Evolutionary conservation across 2,888 invertebrate species (phyloP).

Genomic region (Hirtodrosophila histrioides): DNA sequence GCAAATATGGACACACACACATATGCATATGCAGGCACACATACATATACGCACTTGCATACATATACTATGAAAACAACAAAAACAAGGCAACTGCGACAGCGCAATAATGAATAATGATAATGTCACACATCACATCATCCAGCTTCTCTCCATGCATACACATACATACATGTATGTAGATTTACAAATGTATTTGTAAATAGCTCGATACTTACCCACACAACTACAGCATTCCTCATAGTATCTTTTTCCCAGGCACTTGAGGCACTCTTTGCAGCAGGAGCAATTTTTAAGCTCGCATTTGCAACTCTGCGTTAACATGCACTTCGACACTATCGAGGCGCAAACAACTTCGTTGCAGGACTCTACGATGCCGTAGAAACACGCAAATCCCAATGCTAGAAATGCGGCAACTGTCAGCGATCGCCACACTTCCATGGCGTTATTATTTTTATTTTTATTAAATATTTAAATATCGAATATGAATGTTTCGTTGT

Average conservation of each 20-base stretch:
- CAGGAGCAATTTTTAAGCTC: constrained; percentile 96
- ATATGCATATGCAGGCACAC: constrained; percentile 11
- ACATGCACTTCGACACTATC: constrained; percentile 97
- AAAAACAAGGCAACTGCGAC: constrained; percentile 45
- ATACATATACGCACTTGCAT: constrained; percentile 16
- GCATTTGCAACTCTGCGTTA: constrained; percentile 98
- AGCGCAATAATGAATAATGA: constrained; percentile 53
- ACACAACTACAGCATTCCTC: constrained; percentile 98
- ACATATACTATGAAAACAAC: constrained; percentile 32
- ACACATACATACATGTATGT: constrained; percentile 14
- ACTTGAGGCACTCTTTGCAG: constrained; percentile 96
- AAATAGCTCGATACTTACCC: constrained; percentile 87
- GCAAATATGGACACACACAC: constrained; percentile 28
- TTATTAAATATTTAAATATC: constrained; percentile 9
- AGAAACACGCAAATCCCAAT: constrained; percentile 75
- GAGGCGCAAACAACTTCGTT: constrained; percentile 98
- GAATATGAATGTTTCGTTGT: constrained; percentile 9
- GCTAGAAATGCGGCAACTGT: constrained; percentile 69
- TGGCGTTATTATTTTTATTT: constrained; percentile 32
- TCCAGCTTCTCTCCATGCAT: constrained; percentile 19
- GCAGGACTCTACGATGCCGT: constrained; percentile 85
- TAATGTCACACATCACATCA: constrained; percentile 65
- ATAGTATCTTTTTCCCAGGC: constrained; percentile 92
- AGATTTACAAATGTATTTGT: constrained; percentile 1
- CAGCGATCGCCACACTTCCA: constrained; percentile 76